phyloP scores from a whole-genome alignment of 2,113 vertebrate species.

The Urocynchramus pylzowi region DNA sequence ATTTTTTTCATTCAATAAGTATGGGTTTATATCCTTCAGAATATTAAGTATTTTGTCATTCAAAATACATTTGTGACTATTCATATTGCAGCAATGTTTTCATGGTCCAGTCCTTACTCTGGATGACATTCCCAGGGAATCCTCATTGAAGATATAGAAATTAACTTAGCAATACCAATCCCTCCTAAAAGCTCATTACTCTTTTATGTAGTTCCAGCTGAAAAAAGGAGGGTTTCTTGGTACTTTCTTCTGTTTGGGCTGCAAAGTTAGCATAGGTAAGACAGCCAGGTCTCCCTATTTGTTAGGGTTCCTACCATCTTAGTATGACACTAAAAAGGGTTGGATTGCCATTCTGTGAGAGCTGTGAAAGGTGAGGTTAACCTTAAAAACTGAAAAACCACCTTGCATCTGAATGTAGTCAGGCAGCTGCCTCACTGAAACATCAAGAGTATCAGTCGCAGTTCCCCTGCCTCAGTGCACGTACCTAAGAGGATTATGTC shows the following conservation, averaged over 20 bases:
- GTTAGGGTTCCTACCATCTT: not conserved
- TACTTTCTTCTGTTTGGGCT: not conserved
- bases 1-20: not conserved
- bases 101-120: not conserved
- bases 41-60: not conserved
- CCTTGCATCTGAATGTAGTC: not conserved
- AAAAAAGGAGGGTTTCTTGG: not conserved
- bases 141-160: not conserved
- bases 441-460: not conserved
- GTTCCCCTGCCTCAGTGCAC: not conserved
- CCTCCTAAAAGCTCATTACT: not conserved
- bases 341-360: not conserved
- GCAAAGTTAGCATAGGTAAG: not conserved
- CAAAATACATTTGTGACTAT: not conserved
- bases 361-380: not conserved
- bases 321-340: not conserved
- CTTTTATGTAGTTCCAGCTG: not conserved
- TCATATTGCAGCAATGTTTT: not conserved
- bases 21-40: not conserved
- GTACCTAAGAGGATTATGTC: constrained; percentile 5
- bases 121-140: not conserved
- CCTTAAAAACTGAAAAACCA: not conserved
- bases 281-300: not conserved
- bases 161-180: not conserved
- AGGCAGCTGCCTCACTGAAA: not conserved